Percentiles rank a stretch among this genome's conserved stretches.
Conservation (phyloP, 2,888 invertebrate species). For the Corbicula japonica region DNA sequence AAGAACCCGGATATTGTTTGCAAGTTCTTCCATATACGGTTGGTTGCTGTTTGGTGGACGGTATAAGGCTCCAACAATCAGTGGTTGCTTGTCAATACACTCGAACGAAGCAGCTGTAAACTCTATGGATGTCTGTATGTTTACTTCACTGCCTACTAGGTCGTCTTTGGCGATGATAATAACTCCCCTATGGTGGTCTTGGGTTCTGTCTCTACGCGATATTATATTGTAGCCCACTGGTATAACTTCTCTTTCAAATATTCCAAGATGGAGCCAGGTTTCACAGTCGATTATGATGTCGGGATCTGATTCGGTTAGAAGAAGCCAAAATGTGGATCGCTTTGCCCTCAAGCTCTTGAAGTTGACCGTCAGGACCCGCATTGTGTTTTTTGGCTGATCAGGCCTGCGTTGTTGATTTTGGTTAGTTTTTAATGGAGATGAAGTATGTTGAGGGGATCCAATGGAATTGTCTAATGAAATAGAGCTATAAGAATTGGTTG, state of each 20-base stretch:
- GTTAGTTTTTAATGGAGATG: neutral
- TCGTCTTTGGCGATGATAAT: slow-evolving; percentile 9
- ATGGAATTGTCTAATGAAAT: neutral
- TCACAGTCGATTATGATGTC: slow-evolving; percentile 19
- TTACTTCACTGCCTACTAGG: neutral
- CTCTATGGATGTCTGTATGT: slow-evolving; percentile 1
- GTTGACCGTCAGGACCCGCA: slow-evolving; percentile 14
- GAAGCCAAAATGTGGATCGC: slow-evolving; percentile 16
- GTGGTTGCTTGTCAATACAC: neutral
- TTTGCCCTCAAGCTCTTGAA: slow-evolving; percentile 35
- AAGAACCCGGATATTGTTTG: slow-evolving; percentile 2
- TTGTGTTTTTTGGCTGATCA: neutral
- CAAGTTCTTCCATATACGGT: slow-evolving; percentile 31
- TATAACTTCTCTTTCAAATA: slow-evolving; percentile 7
- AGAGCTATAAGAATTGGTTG: neutral
- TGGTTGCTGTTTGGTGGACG: slow-evolving; percentile 23
- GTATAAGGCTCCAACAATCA: slow-evolving; percentile 13
- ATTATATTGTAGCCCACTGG: slow-evolving; percentile 12
- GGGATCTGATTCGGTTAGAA: slow-evolving; percentile 9
- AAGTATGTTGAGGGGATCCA: neutral
- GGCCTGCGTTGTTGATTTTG: neutral
- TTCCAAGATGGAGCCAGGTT: no score
- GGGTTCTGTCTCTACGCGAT: slow-evolving; percentile 7
- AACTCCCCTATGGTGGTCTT: neutral
- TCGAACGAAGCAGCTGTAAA: slow-evolving; percentile 4